These are phyloP conservation scores for Tyto alba DNA, from an alignment of 2,113 vertebrate genomes.

Conservation along the genomic window DNA sequence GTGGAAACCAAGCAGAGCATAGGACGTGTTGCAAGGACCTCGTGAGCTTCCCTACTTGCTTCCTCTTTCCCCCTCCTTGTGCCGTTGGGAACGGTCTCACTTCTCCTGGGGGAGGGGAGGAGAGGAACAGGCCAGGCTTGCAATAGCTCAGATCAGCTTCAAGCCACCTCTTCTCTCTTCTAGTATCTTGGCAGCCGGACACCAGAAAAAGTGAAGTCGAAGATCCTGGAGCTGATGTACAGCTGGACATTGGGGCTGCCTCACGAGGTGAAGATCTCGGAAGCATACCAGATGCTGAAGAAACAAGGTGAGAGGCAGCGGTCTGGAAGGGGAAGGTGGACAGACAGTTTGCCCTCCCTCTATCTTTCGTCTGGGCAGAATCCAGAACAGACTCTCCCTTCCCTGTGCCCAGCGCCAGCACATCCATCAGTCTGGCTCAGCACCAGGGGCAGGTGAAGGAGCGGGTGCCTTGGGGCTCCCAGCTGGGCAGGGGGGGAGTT, in stretches of 20 bases:
- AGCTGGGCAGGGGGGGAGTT: not conserved
- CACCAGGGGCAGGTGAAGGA: not conserved
- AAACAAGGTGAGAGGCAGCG: constrained; percentile 84
- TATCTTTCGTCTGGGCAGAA: not conserved
- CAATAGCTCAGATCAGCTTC: not conserved
- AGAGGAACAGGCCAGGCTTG: not conserved
- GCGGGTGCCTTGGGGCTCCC: not conserved
- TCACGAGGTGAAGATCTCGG: constrained; percentile 89
- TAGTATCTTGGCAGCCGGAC: constrained; percentile 92
- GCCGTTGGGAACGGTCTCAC: not conserved
- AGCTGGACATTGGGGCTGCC: constrained; percentile 89
- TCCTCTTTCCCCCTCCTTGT: constrained; percentile 2
- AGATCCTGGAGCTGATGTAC: constrained; percentile 91
- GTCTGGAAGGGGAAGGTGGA: not conserved
- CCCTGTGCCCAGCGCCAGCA: not conserved
- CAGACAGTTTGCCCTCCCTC: rapidly evolving
- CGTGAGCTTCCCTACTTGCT: constrained; percentile 11
- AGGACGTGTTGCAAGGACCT: not conserved
- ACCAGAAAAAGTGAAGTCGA: constrained; percentile 90
- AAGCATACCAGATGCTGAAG: constrained; percentile 98
- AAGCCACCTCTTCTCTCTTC: not conserved
- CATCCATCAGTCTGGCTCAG: not conserved
- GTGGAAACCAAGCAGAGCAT: not conserved
- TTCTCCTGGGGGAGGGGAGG: not conserved
- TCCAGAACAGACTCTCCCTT: not conserved